Conservation (phyloP, 2,797 vertebrate species). For the Aplochiton taeniatus region DNA sequence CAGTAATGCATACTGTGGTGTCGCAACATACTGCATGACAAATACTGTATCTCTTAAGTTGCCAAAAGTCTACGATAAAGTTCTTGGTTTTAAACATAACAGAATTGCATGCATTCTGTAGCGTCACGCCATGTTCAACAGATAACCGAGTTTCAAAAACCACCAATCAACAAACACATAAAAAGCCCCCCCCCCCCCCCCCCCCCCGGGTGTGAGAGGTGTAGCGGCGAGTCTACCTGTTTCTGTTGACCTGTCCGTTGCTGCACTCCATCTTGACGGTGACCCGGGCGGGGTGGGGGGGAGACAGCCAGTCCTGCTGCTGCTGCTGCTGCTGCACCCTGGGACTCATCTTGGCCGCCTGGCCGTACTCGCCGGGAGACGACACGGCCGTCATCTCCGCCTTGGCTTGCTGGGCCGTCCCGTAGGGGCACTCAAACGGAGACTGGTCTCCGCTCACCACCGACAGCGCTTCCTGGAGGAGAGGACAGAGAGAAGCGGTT, state of each 20-base stretch:
- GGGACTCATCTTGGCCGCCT: slow-evolving; percentile 85
- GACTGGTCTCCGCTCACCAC: slow-evolving; percentile 90
- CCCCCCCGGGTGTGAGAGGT: no score
- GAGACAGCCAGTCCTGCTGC: slow-evolving; percentile 85
- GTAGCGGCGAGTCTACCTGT: slow-evolving; percentile 64
- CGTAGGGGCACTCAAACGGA: slow-evolving; percentile 86
- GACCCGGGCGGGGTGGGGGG: slow-evolving; percentile 74
- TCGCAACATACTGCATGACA: no score
- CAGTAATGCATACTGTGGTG: no score
- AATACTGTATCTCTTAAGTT: no score
- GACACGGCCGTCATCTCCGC: slow-evolving; percentile 86
- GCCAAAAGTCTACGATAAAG: no score
- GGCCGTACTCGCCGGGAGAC: slow-evolving; percentile 83
- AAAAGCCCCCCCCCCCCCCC: no score
- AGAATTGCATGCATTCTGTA: no score
- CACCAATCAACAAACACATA: no score
- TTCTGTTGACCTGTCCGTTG: slow-evolving; percentile 82
- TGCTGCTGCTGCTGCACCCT: slow-evolving; percentile 63
- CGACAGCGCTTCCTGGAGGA: slow-evolving; percentile 82
- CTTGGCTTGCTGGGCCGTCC: slow-evolving; percentile 79
- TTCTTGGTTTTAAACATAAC: no score
- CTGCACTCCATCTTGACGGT: slow-evolving; percentile 90
- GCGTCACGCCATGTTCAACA: no score
- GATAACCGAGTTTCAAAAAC: no score
- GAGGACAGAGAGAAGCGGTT: slow-evolving; percentile 12